These are phyloP conservation scores for Drosophila athabasca DNA, from an alignment of 1,140 invertebrate genomes.

Conservation along the genomic window DNA sequence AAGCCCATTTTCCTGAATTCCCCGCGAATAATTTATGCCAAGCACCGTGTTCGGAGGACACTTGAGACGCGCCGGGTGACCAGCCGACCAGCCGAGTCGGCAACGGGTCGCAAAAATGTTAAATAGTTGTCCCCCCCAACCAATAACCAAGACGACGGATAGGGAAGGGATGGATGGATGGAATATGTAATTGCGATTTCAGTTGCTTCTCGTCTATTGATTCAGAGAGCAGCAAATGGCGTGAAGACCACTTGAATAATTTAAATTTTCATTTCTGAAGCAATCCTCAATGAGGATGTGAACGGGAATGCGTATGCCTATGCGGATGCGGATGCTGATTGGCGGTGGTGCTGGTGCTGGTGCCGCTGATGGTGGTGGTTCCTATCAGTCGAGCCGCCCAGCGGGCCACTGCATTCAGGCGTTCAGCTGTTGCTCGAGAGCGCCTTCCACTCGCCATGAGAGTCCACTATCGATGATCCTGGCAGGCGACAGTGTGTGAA, in stretches of 20 bases:
- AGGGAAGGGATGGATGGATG: too few species aligned
- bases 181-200: slow-evolving; percentile 1
- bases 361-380: slow-evolving; percentile 45
- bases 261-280: slow-evolving; percentile 52
- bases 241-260: slow-evolving; percentile 80
- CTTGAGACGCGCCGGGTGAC: slow-evolving; percentile 56
- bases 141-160: too few species aligned
- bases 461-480: slow-evolving; percentile 57
- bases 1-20: too few species aligned
- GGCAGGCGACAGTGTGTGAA: slow-evolving; percentile 67
- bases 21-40: slow-evolving; percentile 61
- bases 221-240: slow-evolving; percentile 35
- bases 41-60: slow-evolving; percentile 55
- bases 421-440: slow-evolving; percentile 32
- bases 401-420: slow-evolving; percentile 10
- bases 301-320: not conserved
- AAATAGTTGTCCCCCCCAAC: slow-evolving; percentile 50
- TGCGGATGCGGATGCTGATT: slow-evolving; percentile 18
- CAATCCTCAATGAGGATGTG: slow-evolving; percentile 5
- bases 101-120: slow-evolving; percentile 43
- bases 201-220: slow-evolving; percentile 4
- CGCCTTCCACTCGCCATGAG: not conserved
- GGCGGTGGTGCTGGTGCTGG: slow-evolving; percentile 44
- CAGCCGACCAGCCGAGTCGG: slow-evolving; percentile 14
- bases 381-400: slow-evolving; percentile 15